Evolutionary conservation across 2,888 invertebrate genomes (phyloP).

Genomic region (Cybosia mesomella): DNA sequence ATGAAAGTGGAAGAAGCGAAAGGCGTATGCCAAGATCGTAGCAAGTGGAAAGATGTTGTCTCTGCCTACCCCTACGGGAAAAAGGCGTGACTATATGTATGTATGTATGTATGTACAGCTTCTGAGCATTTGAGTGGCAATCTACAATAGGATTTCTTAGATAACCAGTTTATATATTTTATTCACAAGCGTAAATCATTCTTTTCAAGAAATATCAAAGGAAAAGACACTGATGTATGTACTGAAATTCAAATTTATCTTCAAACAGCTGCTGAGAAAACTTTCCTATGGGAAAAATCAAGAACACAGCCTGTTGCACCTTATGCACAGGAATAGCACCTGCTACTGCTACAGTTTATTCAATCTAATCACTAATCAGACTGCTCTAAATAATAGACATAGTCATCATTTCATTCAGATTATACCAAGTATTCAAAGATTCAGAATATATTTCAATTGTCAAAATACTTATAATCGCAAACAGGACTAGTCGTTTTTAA

Average conservation of each 20-base stretch:
- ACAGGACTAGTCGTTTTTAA: background rate
- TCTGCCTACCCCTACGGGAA: no score
- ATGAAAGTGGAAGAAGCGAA: no score
- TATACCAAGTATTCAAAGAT: background rate
- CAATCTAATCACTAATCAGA: background rate
- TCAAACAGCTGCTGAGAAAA: background rate
- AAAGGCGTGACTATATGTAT: no score
- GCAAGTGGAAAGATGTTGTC: no score
- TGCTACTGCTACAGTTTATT: background rate
- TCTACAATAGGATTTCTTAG: background rate
- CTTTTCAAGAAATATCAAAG: background rate
- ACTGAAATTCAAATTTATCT: background rate
- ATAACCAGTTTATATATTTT: background rate
- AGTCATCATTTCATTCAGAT: background rate
- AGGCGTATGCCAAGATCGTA: no score
- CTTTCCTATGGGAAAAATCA: background rate
- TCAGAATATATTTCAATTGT: background rate
- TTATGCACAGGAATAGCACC: background rate
- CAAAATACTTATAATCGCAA: background rate
- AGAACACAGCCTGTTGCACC: background rate
- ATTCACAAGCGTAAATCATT: conserved; percentile 1
- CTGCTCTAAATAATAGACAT: background rate
- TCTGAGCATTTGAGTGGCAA: background rate
- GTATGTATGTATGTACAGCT: background rate
- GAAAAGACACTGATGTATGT: background rate